Evolutionary conservation across 2,888 invertebrate species (phyloP).

Genomic region (Therioaphis trifolii): DNA sequence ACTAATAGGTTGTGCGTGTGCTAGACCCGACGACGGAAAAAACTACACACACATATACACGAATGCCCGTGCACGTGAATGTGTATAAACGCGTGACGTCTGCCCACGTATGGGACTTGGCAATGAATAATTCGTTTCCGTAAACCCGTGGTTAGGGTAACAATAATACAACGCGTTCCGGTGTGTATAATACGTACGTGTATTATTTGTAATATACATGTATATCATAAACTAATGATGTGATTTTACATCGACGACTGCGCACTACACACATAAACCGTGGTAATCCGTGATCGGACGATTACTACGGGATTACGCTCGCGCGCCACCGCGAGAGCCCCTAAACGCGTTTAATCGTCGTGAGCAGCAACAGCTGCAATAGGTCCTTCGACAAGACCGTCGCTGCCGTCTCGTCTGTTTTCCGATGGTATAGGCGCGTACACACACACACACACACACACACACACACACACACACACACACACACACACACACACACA

Average conservation of each 20-base stretch:
- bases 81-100: not conserved
- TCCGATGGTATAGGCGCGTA: not conserved
- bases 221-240: conserved; percentile 8
- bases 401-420: no score
- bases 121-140: not conserved
- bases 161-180: not conserved
- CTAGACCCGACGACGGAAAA: no score
- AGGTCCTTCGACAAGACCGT: not conserved
- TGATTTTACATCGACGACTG: not conserved
- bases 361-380: conserved; percentile 36
- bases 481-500: no score
- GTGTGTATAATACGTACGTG: no score
- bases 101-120: not conserved
- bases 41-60: no score
- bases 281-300: conserved; percentile 30
- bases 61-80: no score
- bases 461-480: no score
- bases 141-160: not conserved
- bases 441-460: not conserved
- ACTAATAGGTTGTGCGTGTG: no score
- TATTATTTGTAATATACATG: not conserved
- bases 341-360: conserved; percentile 28
- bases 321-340: not conserved
- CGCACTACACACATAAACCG: not conserved
- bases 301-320: conserved; percentile 4